Conservation (phyloP, 1,140 invertebrate species). For the Solenopsis invicta region DNA sequence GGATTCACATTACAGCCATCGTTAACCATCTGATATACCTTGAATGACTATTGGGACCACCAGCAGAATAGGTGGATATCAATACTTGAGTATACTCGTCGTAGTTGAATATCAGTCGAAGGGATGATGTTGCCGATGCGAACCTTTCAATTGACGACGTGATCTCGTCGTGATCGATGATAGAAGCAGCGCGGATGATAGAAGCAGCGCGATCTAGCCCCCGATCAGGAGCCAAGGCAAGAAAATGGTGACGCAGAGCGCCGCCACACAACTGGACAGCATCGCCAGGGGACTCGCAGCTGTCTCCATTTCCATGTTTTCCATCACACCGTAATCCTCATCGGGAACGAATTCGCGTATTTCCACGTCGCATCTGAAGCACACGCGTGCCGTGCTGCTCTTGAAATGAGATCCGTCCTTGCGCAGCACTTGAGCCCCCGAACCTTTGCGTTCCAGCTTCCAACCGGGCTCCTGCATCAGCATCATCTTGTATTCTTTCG, state of each 20-base stretch:
- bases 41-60: slow-evolving; percentile 3
- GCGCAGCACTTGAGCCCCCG: slow-evolving; percentile 84
- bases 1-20: neutral
- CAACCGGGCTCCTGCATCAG: slow-evolving; percentile 85
- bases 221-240: slow-evolving; percentile 85
- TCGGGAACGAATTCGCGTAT: slow-evolving; percentile 85
- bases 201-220: slow-evolving; percentile 73
- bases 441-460: slow-evolving; percentile 86
- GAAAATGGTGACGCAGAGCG: slow-evolving; percentile 84
- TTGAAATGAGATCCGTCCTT: slow-evolving; percentile 81
- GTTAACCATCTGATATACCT: neutral
- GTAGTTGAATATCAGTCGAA: slow-evolving; percentile 21
- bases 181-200: neutral
- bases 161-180: neutral
- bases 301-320: slow-evolving; percentile 75
- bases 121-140: neutral
- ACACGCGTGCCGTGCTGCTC: slow-evolving; percentile 80
- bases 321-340: slow-evolving; percentile 80
- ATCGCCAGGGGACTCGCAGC: slow-evolving; percentile 85
- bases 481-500: slow-evolving; percentile 77
- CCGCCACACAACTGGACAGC: slow-evolving; percentile 85
- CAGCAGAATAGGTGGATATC: neutral
- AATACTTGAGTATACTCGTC: neutral
- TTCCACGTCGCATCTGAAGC: slow-evolving; percentile 87
- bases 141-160: neutral